Percentiles rank a stretch among this genome's conserved stretches.
Evolutionary conservation across 2,113 vertebrate species (phyloP).

Genomic region (Sinocyclocheilus anshuiensis): DNA sequence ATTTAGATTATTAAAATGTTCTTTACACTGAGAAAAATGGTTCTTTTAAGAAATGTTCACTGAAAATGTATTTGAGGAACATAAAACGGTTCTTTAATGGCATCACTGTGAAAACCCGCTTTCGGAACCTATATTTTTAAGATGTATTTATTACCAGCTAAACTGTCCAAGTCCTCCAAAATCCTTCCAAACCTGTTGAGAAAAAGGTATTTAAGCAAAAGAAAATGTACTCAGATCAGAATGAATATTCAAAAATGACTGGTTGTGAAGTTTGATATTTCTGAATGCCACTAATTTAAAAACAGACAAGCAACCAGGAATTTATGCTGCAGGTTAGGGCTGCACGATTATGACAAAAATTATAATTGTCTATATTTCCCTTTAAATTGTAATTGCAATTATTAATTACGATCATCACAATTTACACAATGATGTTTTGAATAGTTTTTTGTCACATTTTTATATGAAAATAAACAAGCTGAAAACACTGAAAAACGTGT

Average conservation of each 20-base stretch:
- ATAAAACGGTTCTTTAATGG: neutral
- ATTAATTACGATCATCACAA: no score
- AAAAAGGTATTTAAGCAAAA: neutral
- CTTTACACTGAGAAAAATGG: no score
- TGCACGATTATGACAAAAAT: no score
- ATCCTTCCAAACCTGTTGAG: conserved; percentile 90
- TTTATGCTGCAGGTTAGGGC: no score
- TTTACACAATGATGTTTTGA: no score
- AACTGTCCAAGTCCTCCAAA: conserved; percentile 96
- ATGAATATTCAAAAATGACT: neutral
- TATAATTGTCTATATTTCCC: no score
- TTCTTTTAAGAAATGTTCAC: neutral
- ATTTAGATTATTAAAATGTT: neutral
- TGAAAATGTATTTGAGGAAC: neutral
- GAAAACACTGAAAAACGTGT: no score
- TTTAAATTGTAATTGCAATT: no score
- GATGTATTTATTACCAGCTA: conserved; percentile 84
- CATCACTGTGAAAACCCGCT: neutral
- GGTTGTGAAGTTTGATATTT: neutral
- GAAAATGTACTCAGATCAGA: neutral
- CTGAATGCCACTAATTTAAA: neutral
- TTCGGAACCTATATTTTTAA: neutral
- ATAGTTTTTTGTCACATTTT: no score
- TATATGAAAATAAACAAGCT: no score
- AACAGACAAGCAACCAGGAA: neutral